These are phyloP conservation scores for Ornithoptera priamus DNA, from an alignment of 2,888 invertebrate species.

Conservation along the genomic window DNA sequence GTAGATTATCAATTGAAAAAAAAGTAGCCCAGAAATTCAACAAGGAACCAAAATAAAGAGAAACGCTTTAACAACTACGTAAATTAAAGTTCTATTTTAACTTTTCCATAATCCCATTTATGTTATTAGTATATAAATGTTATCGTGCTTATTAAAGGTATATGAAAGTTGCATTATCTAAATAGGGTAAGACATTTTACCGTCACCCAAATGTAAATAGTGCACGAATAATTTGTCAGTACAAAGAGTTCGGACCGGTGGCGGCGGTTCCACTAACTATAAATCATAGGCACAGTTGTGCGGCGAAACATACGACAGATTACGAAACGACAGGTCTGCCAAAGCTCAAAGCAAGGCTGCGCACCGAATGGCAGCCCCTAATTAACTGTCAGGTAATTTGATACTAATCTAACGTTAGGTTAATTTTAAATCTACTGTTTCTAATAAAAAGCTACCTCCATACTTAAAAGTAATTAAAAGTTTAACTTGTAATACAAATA, in stretches of 20 bases:
- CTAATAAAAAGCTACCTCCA: conserved; percentile 38
- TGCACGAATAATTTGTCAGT: conserved; percentile 69
- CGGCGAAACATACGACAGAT: conserved; percentile 60
- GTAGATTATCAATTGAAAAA: no score
- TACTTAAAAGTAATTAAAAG: neutral
- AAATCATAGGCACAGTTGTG: conserved; percentile 67
- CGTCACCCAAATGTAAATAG: conserved; percentile 49
- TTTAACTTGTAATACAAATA: neutral
- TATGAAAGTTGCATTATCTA: neutral
- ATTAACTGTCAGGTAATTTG: conserved; percentile 76
- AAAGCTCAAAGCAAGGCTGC: conserved; percentile 57
- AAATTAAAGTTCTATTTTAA: no score
- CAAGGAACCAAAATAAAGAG: no score
- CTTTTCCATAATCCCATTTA: neutral
- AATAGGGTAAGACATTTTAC: conserved; percentile 20
- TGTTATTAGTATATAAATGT: neutral
- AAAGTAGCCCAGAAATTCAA: no score
- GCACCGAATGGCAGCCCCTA: conserved; percentile 67
- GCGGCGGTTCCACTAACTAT: conserved; percentile 53
- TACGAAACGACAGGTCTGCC: conserved; percentile 63
- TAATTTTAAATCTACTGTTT: conserved; percentile 37
- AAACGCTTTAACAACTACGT: no score
- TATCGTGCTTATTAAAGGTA: neutral
- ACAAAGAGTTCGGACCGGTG: conserved; percentile 66
- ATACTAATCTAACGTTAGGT: conserved; percentile 50